Evolutionary conservation across 2,797 vertebrate genomes (phyloP).

Genomic region (Sebastes vulpes): DNA sequence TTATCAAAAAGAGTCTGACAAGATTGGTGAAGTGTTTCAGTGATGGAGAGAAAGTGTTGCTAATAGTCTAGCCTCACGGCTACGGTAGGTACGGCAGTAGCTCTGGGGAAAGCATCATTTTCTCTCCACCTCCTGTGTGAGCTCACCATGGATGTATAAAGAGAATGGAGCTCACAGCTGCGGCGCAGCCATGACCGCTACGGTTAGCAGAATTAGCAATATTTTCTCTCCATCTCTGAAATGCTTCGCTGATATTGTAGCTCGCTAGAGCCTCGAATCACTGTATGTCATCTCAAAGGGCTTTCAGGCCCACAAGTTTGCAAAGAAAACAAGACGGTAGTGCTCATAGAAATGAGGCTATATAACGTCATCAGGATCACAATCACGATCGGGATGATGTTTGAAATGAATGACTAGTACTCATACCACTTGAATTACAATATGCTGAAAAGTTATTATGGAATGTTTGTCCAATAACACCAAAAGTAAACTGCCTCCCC

Average conservation of each 20-base stretch:
- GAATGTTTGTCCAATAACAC: not conserved
- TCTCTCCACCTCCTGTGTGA: not conserved
- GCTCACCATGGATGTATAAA: not conserved
- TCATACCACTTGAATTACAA: not conserved
- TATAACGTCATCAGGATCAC: not conserved
- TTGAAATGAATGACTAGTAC: not conserved
- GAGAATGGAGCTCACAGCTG: not conserved
- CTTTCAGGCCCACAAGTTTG: not conserved
- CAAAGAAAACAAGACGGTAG: not conserved
- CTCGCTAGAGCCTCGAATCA: not conserved
- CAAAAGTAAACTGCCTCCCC: not conserved
- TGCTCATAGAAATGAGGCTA: not conserved
- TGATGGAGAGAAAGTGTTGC: not conserved
- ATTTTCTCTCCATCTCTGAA: not conserved
- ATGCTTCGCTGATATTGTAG: not conserved
- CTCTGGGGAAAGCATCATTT: not conserved
- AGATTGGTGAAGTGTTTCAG: not conserved
- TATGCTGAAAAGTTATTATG: not conserved
- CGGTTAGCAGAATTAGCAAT: not conserved
- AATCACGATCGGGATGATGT: not conserved
- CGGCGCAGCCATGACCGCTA: not conserved
- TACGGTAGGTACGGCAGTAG: not conserved
- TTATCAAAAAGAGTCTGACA: not conserved
- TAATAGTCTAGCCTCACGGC: not conserved
- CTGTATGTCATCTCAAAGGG: not conserved